Conservation (phyloP, 2,888 invertebrate species). For the Agrotis segetum region DNA sequence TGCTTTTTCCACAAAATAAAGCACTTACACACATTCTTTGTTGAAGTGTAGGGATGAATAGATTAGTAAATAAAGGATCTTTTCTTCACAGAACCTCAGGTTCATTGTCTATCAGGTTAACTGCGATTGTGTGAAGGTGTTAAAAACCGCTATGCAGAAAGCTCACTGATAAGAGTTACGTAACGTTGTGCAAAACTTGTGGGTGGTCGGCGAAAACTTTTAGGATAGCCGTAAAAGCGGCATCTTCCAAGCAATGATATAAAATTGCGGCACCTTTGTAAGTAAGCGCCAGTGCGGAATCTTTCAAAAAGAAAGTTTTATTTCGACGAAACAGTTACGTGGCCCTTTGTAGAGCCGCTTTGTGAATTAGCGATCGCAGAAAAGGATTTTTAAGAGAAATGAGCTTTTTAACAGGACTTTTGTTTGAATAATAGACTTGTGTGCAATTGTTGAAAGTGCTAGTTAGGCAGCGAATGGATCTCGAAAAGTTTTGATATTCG, state of each 20-base stretch:
- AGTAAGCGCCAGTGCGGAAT: conserved; percentile 75
- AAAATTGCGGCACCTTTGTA: conserved; percentile 83
- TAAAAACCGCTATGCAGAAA: conserved; percentile 70
- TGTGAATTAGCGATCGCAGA: conserved; percentile 66
- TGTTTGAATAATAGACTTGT: conserved; percentile 18
- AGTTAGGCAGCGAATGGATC: not conserved
- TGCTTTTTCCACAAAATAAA: conserved; percentile 18
- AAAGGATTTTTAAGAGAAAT: conserved; percentile 62
- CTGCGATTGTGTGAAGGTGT: conserved; percentile 65
- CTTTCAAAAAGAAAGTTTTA: conserved; percentile 83
- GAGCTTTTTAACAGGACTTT: conserved; percentile 13
- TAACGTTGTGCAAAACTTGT: conserved; percentile 79
- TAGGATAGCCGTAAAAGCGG: conserved; percentile 79
- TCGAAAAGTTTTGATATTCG: not conserved
- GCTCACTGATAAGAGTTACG: conserved; percentile 75
- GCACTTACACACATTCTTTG: conserved; percentile 25
- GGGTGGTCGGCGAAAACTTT: conserved; percentile 80
- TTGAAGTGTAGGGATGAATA: conserved; percentile 24
- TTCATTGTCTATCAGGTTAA: conserved; percentile 54
- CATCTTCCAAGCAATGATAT: conserved; percentile 81
- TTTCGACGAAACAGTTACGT: conserved; percentile 81
- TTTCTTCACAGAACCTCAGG: conserved; percentile 52
- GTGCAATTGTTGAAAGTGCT: conserved; percentile 2
- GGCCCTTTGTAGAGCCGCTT: conserved; percentile 63
- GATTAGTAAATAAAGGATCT: conserved; percentile 15